A percentile compares a stretch with the other conserved stretches of the same genome.
Conservation (phyloP, 2,113 vertebrate genomes). For the Natator depressus region DNA sequence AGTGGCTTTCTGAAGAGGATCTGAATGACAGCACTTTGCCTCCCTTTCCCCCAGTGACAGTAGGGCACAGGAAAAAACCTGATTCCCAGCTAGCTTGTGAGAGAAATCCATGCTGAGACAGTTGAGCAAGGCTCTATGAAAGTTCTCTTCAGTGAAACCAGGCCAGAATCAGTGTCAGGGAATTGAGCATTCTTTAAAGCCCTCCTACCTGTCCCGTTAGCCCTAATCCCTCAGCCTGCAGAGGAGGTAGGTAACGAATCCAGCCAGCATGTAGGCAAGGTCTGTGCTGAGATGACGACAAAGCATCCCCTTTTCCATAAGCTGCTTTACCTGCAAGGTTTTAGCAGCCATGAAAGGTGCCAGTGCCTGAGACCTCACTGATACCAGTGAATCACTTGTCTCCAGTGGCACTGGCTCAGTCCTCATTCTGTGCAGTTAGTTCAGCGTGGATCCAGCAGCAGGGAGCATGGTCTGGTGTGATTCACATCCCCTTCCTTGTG, state of each 20-base stretch:
- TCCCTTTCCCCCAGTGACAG: background rate
- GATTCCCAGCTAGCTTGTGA: background rate
- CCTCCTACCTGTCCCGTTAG: background rate
- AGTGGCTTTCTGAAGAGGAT: background rate
- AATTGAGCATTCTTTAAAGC: background rate
- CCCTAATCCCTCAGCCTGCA: background rate
- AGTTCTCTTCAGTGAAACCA: background rate
- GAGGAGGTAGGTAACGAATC: background rate
- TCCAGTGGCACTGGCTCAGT: background rate
- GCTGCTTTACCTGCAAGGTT: background rate
- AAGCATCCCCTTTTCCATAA: background rate
- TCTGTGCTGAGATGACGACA: background rate
- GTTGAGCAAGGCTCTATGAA: background rate
- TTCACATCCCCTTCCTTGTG: background rate
- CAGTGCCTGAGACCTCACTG: background rate
- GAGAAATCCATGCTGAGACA: background rate
- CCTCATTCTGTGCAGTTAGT: background rate
- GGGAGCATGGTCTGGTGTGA: background rate
- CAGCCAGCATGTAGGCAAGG: background rate
- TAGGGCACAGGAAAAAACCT: background rate
- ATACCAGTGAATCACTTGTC: background rate
- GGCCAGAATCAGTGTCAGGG: background rate
- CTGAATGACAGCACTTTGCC: background rate
- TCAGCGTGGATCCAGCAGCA: background rate
- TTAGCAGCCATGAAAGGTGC: background rate